Conservation (phyloP, 2,797 vertebrate genomes). For the Epinephelus coioides region DNA sequence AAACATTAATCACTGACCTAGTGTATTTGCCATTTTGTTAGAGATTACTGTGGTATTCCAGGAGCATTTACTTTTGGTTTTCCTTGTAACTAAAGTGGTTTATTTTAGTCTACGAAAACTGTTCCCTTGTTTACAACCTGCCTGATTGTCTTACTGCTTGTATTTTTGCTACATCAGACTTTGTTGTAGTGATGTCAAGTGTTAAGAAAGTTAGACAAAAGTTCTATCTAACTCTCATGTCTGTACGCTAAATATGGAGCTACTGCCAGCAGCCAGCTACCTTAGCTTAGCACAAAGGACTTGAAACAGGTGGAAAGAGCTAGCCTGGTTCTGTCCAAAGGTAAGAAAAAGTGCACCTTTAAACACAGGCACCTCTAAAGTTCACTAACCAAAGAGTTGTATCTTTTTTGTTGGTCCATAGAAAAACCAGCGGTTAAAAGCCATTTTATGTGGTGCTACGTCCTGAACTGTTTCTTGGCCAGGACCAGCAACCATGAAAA, state of each 20-base stretch:
- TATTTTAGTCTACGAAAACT: not conserved
- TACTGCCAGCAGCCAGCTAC: not conserved
- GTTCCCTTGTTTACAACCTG: not conserved
- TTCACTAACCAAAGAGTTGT: not conserved
- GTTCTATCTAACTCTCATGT: not conserved
- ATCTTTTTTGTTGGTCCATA: not conserved
- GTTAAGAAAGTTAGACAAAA: not conserved
- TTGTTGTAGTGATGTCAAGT: not conserved
- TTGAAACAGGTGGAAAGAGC: not conserved
- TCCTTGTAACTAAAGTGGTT: not conserved
- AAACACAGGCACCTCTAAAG: not conserved
- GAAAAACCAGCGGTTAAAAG: not conserved
- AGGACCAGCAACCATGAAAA: not conserved
- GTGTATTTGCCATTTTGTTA: not conserved
- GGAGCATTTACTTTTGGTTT: not conserved
- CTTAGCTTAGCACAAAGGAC: not conserved
- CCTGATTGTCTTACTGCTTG: not conserved
- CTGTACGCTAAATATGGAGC: not conserved
- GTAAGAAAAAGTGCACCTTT: not conserved
- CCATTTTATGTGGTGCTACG: not conserved
- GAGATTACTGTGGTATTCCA: not conserved
- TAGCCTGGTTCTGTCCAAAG: not conserved
- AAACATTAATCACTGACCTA: not conserved
- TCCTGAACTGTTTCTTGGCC: not conserved
- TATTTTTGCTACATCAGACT: too few species aligned